These are phyloP conservation scores for Neelides sp. DNA, from an alignment of 1,140 invertebrate genomes.

Conservation along the genomic window DNA sequence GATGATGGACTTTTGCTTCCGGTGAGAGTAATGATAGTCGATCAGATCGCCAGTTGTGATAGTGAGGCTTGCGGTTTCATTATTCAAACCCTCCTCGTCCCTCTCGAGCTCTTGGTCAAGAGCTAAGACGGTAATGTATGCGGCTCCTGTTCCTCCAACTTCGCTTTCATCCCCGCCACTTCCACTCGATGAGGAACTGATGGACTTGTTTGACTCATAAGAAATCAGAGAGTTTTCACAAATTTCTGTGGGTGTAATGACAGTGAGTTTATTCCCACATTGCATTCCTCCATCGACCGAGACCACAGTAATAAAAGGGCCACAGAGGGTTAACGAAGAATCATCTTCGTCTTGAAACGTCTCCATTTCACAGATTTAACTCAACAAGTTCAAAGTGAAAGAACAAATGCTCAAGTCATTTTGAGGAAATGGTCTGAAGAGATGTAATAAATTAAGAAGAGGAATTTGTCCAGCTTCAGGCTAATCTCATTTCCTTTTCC, in stretches of 20 bases:
- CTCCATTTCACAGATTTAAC: too few relatives aligned
- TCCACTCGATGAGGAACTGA: not conserved
- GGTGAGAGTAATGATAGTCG: too few relatives aligned
- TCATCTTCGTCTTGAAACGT: too few relatives aligned
- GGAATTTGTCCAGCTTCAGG: too few relatives aligned
- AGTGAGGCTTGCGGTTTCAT: not conserved
- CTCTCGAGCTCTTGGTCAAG: conserved; percentile 12
- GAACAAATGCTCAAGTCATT: too few relatives aligned
- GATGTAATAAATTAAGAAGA: too few relatives aligned
- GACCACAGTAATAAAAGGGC: conserved; percentile 30
- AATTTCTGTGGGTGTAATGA: conserved; percentile 25
- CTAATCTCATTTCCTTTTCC: too few relatives aligned
- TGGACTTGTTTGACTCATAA: not conserved
- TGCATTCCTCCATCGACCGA: conserved; percentile 29
- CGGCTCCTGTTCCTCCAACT: not conserved
- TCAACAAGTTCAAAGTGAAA: too few relatives aligned
- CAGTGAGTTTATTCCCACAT: conserved; percentile 28
- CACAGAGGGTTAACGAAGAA: too few relatives aligned
- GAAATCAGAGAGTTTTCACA: conserved; percentile 4
- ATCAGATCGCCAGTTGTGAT: too few relatives aligned
- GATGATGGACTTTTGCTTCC: conserved; percentile 27
- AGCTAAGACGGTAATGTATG: conserved; percentile 29
- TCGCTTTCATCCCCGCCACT: not conserved
- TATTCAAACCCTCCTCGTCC: not conserved
- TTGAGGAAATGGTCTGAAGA: too few relatives aligned